These are phyloP conservation scores for Aythya fuligula DNA, from an alignment of 2,797 vertebrate species.

Conservation along the genomic window DNA sequence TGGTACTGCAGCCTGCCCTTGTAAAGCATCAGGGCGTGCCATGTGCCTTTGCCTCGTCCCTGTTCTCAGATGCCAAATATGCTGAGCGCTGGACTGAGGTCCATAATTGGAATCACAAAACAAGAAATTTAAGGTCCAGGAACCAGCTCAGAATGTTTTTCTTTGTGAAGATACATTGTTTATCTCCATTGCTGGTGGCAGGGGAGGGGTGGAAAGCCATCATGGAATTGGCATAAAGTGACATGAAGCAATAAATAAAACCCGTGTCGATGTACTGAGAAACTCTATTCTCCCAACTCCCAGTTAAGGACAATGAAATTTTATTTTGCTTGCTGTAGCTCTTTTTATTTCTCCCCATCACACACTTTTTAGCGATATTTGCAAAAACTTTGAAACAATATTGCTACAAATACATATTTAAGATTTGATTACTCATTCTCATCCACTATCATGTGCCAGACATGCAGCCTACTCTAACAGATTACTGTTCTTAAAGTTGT, in stretches of 20 bases:
- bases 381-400: slow-evolving; percentile 56
- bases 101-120: slow-evolving; percentile 14
- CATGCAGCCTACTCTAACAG: slow-evolving; percentile 77
- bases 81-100: not conserved
- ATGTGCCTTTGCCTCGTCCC: not conserved
- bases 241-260: slow-evolving; percentile 33
- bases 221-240: not conserved
- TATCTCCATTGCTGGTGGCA: slow-evolving; percentile 29
- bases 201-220: not conserved
- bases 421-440: slow-evolving; percentile 80
- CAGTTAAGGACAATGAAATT: not conserved
- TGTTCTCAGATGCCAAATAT: slow-evolving; percentile 55
- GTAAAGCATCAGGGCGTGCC: slow-evolving; percentile 7
- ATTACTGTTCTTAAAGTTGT: slow-evolving; percentile 78
- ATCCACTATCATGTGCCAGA: slow-evolving; percentile 79
- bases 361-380: slow-evolving; percentile 55
- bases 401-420: slow-evolving; percentile 80
- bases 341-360: slow-evolving; percentile 46
- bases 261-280: not conserved
- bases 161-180: not conserved
- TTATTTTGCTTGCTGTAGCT: slow-evolving; percentile 57
- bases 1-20: slow-evolving; percentile 12
- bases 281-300: slow-evolving; percentile 38
- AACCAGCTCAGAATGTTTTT: slow-evolving; percentile 6
- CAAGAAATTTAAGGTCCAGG: slow-evolving; percentile 22